Evolutionary conservation across 2,113 vertebrate genomes (phyloP), one percentile per base, ranked within the genome.

Genomic region (Andinoacara biseriatus): DNA sequence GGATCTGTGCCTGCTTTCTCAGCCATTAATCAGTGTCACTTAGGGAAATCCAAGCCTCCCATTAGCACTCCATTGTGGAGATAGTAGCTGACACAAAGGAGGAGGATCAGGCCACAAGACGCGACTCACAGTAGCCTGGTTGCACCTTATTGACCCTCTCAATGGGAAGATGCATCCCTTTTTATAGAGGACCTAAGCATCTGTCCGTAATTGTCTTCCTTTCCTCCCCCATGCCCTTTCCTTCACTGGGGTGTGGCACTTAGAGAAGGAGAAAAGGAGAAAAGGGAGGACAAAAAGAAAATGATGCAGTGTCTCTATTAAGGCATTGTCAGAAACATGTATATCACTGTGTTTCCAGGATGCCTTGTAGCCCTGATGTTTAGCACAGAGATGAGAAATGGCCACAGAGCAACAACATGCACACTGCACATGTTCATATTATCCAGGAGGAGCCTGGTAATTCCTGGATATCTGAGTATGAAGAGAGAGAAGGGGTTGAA

Each of bases 1-100:
- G 60, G 72, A 87, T 85, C 84, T 76, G 59, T 76, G 77, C 81
- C 65, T 57, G 57, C 76, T 67, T 91, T 92, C 85, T 89, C 89
- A 84, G 86, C 74, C 83, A 87, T 95, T 89, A 87, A 87, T 87
- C 86, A 93, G 88, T 91, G 89, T 88, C 91, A 93, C 86, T 93
- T 92, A 86, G 74, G 82, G 87, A 89, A 93, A 92, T 88, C 88
- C 78, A 90, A 92, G 83, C 85, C 93, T 86, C 90, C 91, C 85
- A 90, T 93, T 90, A 91, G 88, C 11, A 78, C 56, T 24, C 77
- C 81, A 88, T 88, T 90, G 90, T 86, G 69, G 78, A 87, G 86
- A 92, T 85, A 85, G 84, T 18, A 83, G 75, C 87, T 75, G 59
- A 92, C 87, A 93, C 89, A 95, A 91, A 91, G 83, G 87, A 90